These are phyloP conservation scores for Scarus forsteni DNA, from an alignment of 2,797 vertebrate species.

Conservation along the genomic window DNA sequence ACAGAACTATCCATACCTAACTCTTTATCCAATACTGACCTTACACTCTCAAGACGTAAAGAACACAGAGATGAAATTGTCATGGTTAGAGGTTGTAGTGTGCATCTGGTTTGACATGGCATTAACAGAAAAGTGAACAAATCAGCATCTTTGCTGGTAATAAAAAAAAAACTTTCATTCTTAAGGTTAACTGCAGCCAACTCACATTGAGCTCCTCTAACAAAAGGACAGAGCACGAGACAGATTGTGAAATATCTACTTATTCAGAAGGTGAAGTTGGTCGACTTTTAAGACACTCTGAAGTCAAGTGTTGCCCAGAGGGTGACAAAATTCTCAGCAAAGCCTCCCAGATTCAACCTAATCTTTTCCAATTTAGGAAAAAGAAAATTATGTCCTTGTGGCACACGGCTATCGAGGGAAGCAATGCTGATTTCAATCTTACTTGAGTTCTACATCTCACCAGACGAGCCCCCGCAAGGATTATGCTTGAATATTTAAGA, in stretches of 20 bases:
- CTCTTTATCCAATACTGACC: no score
- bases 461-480: constrained; percentile 47
- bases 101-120: constrained; percentile 1
- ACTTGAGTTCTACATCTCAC: constrained; percentile 62
- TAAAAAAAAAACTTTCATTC: no score
- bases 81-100: no score
- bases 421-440: constrained; percentile 63
- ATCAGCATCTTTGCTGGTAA: no score
- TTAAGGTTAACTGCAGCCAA: not conserved
- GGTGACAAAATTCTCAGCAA: constrained; percentile 40
- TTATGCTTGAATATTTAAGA: constrained; percentile 65
- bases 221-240: constrained; percentile 23
- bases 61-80: no score
- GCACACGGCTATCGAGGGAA: constrained; percentile 56
- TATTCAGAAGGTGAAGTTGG: constrained; percentile 50
- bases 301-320: constrained; percentile 57
- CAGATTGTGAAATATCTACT: constrained; percentile 25
- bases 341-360: constrained; percentile 49
- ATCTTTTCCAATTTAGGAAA: constrained; percentile 73
- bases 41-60: no score
- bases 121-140: not conserved
- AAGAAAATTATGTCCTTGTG: constrained; percentile 67
- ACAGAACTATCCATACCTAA: no score
- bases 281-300: constrained; percentile 52
- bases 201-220: not conserved